phyloP scores from a whole-genome alignment of 2,888 invertebrate genomes.

The Drosophila kokeensis region DNA sequence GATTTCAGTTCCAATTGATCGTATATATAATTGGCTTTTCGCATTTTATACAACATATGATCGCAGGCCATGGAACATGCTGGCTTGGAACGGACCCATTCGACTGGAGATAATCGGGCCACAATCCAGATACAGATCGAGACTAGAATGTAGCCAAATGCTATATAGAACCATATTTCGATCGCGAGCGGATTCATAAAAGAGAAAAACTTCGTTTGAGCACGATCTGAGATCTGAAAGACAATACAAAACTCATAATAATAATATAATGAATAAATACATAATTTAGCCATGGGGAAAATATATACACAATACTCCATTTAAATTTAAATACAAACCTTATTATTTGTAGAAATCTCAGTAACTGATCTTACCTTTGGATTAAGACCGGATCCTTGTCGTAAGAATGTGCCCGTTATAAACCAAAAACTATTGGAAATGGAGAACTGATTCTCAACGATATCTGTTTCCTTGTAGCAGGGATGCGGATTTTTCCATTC shows the following conservation, averaged over 20 bases:
- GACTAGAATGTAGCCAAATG: slow-evolving; percentile 92
- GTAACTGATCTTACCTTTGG: slow-evolving; percentile 88
- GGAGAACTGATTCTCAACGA: slow-evolving; percentile 97
- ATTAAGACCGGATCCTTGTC: slow-evolving; percentile 93
- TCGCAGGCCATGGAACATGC: slow-evolving; percentile 87
- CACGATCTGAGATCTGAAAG: slow-evolving; percentile 87
- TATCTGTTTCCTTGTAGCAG: slow-evolving; percentile 92
- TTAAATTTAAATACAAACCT: background rate
- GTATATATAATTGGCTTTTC: slow-evolving; percentile 39
- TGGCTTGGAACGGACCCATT: slow-evolving; percentile 89
- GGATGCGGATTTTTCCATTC: slow-evolving; percentile 95
- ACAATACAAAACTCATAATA: slow-evolving; percentile 14
- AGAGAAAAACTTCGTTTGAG: slow-evolving; percentile 90
- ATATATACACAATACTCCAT: background rate
- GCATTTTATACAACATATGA: slow-evolving; percentile 67
- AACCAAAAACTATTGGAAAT: slow-evolving; percentile 97
- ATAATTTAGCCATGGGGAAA: background rate
- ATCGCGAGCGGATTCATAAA: slow-evolving; percentile 94
- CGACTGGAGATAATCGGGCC: slow-evolving; percentile 93
- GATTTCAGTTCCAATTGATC: slow-evolving; percentile 50
- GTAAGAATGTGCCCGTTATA: slow-evolving; percentile 94
- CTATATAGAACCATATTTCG: slow-evolving; percentile 93
- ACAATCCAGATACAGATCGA: slow-evolving; percentile 93
- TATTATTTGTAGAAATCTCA: background rate
- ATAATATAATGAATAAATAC: background rate